Evolutionary conservation across 2,797 vertebrate species (phyloP).

Genomic region (Geotrypetes seraphini): DNA sequence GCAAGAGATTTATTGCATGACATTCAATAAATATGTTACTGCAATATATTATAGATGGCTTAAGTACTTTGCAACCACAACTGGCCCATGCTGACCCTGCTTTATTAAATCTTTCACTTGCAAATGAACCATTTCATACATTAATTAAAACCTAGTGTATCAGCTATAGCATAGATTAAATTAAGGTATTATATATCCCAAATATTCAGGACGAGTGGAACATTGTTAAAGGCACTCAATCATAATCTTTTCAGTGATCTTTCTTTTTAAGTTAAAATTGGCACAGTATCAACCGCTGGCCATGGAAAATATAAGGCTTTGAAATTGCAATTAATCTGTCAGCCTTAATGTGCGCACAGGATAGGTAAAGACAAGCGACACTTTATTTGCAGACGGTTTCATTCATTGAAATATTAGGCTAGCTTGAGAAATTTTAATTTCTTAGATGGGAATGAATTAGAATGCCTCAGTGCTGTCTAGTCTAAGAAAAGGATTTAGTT

Average conservation of each 20-base stretch:
- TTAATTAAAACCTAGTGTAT: conserved; percentile 38
- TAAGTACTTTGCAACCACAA: conserved; percentile 44
- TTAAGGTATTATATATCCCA: conserved; percentile 26
- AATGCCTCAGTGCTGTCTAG: no score
- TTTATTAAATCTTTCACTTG: conserved; percentile 54
- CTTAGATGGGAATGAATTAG: no score
- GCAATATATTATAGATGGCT: conserved; percentile 30
- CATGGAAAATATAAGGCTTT: conserved; percentile 11
- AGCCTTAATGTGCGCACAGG: background rate
- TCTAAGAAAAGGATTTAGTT: no score
- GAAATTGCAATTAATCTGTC: conserved; percentile 7
- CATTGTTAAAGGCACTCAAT: conserved; percentile 19
- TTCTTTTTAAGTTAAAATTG: conserved; percentile 29
- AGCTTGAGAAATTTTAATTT: no score
- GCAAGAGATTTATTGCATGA: conserved; percentile 9
- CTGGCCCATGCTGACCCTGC: conserved; percentile 38
- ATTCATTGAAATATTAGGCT: no score
- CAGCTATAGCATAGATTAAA: conserved; percentile 26
- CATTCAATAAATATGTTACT: conserved; percentile 16
- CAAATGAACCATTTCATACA: conserved; percentile 49
- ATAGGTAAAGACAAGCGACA: accelerated
- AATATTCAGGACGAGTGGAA: conserved; percentile 30
- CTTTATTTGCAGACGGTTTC: background rate
- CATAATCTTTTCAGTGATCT: conserved; percentile 31
- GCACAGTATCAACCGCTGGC: conserved; percentile 24